A percentile compares a stretch with the other conserved stretches of the same genome.
phyloP scores from a whole-genome alignment of 2,797 vertebrate species.

The Muraenolepis orangiensis region DNA sequence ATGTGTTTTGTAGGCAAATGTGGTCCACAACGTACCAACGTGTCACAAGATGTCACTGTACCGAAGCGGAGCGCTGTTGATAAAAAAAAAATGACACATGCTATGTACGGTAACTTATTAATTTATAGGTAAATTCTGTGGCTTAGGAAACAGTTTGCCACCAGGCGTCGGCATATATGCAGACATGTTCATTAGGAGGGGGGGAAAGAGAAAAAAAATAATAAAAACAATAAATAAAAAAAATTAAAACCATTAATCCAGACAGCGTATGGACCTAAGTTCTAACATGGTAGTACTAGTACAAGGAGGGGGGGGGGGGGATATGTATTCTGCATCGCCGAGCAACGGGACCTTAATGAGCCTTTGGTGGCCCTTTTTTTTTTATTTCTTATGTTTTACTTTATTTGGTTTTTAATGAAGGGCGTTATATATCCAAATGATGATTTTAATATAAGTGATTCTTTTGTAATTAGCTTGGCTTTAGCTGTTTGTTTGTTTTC shows the following conservation, averaged over 20 bases:
- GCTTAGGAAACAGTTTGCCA: neutral
- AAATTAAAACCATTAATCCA: neutral
- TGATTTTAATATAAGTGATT: conserved; percentile 19
- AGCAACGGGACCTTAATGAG: neutral
- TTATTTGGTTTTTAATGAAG: conserved; percentile 34
- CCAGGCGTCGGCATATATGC: neutral
- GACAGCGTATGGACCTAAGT: neutral
- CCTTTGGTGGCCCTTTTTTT: conserved; percentile 5
- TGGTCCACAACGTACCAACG: neutral
- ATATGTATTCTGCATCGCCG: neutral
- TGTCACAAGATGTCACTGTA: neutral
- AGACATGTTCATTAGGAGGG: neutral
- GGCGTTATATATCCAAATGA: conserved; percentile 8
- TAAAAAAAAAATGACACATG: too few species aligned
- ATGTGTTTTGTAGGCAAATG: neutral
- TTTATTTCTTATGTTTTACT: conserved; percentile 32
- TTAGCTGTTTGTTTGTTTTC: conserved; percentile 62
- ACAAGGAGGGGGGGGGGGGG: neutral
- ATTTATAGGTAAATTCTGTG: neutral
- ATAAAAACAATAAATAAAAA: neutral
- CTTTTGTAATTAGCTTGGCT: conserved; percentile 59
- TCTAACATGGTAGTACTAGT: neutral
- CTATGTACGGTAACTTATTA: neutral
- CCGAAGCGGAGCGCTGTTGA: neutral
- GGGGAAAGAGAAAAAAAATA: too few species aligned